These are phyloP conservation scores for Graptemys geographica DNA, from an alignment of 2,797 vertebrate genomes.

Conservation along the genomic window DNA sequence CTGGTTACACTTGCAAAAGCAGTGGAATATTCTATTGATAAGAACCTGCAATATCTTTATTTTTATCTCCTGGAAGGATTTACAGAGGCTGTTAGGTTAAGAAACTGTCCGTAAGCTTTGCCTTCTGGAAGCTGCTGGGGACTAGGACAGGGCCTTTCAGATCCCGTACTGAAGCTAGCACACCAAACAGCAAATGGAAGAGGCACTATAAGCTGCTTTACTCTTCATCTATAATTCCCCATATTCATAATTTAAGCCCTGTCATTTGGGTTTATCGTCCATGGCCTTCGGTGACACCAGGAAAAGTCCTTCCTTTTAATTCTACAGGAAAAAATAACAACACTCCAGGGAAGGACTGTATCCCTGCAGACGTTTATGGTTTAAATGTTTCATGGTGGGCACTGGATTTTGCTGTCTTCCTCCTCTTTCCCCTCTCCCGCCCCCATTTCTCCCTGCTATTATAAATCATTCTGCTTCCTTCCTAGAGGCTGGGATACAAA, in stretches of 20 bases:
- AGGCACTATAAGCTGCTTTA: constrained; percentile 75
- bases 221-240: constrained; percentile 74
- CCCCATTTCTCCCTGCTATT: neutral
- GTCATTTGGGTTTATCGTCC: constrained; percentile 74
- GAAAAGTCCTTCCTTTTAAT: constrained; percentile 70
- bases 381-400: constrained; percentile 25
- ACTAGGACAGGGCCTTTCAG: constrained; percentile 61
- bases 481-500: neutral
- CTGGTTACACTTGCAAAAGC: constrained; percentile 12
- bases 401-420: constrained; percentile 21
- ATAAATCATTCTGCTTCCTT: constrained; percentile 2
- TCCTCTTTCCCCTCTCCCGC: neutral
- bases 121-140: constrained; percentile 47
- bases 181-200: constrained; percentile 62
- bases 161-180: constrained; percentile 55
- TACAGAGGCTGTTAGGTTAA: constrained; percentile 56
- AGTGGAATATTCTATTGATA: constrained; percentile 1
- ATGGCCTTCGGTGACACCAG: constrained; percentile 58
- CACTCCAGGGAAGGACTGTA: neutral
- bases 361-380: neutral
- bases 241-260: constrained; percentile 76
- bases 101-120: constrained; percentile 56
- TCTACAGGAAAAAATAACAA: constrained; percentile 22
- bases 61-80: constrained; percentile 7
- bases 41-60: constrained; percentile 16